Evolutionary conservation across 2,888 invertebrate species (phyloP).

Genomic region (Auanema sp.): DNA sequence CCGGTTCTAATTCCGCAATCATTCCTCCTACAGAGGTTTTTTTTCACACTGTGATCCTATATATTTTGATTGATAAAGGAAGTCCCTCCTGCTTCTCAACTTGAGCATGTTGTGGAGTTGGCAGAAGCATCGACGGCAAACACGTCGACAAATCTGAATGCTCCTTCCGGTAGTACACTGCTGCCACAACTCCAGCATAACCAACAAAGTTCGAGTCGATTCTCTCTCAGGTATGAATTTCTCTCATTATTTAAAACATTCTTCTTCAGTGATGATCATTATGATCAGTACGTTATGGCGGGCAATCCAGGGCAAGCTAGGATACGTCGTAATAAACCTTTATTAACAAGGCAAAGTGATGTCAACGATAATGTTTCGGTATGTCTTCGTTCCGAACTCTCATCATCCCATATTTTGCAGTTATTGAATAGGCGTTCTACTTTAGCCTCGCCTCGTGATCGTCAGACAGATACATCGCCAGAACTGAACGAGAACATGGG

Average conservation of each 20-base stretch:
- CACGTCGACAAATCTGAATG: conserved; percentile 10
- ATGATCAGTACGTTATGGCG: conserved; percentile 80
- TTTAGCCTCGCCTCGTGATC: conserved; percentile 56
- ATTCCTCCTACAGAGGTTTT: too few relatives aligned
- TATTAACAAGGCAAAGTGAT: conserved; percentile 59
- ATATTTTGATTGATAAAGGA: not conserved
- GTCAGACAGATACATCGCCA: conserved; percentile 21
- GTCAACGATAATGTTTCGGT: conserved; percentile 39
- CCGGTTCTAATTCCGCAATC: too few relatives aligned
- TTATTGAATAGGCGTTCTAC: conserved; percentile 58
- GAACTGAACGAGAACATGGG: conserved; percentile 69
- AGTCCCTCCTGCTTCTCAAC: conserved; percentile 2
- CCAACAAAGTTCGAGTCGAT: conserved; percentile 19
- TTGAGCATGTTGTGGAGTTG: conserved; percentile 19
- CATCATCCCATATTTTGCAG: conserved; percentile 19
- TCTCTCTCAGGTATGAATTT: conserved; percentile 20
- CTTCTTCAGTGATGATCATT: conserved; percentile 74
- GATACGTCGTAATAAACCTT: conserved; percentile 58
- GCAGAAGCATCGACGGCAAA: conserved; percentile 10
- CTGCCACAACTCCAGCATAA: conserved; percentile 8
- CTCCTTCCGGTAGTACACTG: too few relatives aligned
- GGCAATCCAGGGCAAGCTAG: conserved; percentile 23
- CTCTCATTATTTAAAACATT: conserved; percentile 13
- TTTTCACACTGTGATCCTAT: not conserved
- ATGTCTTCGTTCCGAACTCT: not conserved